Conservation (phyloP, 2,113 vertebrate genomes). For the Catharus fuscescens region DNA sequence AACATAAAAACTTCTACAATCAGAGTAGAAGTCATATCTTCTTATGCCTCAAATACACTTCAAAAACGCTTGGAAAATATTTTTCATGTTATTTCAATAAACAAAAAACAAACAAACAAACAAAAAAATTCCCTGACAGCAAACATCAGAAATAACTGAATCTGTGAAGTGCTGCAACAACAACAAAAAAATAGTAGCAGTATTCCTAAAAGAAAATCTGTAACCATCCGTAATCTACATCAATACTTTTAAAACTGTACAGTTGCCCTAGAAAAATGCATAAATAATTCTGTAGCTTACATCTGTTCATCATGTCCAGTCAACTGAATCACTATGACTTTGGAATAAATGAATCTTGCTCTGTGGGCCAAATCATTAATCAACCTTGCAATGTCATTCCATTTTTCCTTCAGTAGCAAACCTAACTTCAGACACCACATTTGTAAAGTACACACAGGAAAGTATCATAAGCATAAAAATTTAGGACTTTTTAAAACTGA, state of each 20-base stretch:
- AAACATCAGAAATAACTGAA: neutral
- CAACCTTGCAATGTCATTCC: neutral
- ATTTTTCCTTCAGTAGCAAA: neutral
- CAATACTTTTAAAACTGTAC: constrained; percentile 42
- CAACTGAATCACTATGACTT: neutral
- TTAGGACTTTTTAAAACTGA: neutral
- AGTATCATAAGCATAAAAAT: neutral
- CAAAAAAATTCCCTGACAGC: neutral
- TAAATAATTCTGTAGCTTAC: constrained; percentile 40
- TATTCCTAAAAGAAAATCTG: constrained; percentile 44
- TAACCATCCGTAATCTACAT: constrained; percentile 52
- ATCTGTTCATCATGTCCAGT: constrained; percentile 58
- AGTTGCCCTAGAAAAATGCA: constrained; percentile 25
- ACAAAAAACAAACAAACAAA: neutral
- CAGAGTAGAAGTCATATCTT: neutral
- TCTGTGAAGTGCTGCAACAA: neutral
- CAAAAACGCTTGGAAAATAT: neutral
- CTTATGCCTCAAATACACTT: neutral
- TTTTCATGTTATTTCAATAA: neutral
- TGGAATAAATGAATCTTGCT: constrained; percentile 43
- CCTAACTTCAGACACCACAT: neutral
- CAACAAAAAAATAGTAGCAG: neutral
- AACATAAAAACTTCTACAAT: neutral
- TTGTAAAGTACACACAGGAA: neutral
- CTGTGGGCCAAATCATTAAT: constrained; percentile 31